Percentiles rank a stretch among this genome's conserved stretches.
Evolutionary conservation across 2,113 vertebrate species (phyloP).

Genomic region (Alectura lathami): DNA sequence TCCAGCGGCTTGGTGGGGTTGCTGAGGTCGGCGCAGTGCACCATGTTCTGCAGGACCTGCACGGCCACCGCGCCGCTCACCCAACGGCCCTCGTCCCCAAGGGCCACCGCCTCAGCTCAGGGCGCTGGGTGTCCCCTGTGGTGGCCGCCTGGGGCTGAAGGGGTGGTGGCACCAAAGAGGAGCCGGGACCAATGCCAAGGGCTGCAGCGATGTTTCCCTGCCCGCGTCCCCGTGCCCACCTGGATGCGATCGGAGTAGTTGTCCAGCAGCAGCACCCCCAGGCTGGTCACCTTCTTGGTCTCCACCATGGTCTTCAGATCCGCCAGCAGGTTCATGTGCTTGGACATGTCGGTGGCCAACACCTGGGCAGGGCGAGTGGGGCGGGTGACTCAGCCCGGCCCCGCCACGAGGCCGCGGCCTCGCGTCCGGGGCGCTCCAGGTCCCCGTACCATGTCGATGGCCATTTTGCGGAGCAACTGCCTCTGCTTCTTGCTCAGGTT

Average conservation of each 20-base stretch:
- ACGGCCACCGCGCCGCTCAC: accelerated
- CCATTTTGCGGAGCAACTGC: slow-evolving; percentile 88
- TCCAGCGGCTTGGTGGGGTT: slow-evolving; percentile 92
- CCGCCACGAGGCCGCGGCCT: too few relatives aligned
- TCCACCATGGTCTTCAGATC: slow-evolving; percentile 97
- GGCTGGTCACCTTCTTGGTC: slow-evolving; percentile 94
- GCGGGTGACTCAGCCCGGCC: neutral
- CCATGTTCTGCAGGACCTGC: slow-evolving; percentile 93
- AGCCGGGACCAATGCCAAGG: accelerated
- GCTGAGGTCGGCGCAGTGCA: slow-evolving; percentile 92
- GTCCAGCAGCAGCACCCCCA: slow-evolving; percentile 89
- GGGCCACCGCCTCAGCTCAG: neutral
- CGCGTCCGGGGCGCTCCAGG: accelerated
- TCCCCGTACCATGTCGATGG: slow-evolving; percentile 86
- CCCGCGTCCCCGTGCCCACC: slow-evolving; percentile 34
- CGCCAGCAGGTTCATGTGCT: slow-evolving; percentile 93
- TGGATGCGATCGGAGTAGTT: slow-evolving; percentile 94
- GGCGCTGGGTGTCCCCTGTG: neutral
- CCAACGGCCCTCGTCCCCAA: neutral
- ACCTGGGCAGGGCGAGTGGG: slow-evolving; percentile 73
- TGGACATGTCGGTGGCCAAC: slow-evolving; percentile 94
- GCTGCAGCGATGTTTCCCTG: neutral
- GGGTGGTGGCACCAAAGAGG: neutral
- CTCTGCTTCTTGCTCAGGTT: slow-evolving; percentile 89
- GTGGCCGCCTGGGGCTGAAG: accelerated